These are phyloP conservation scores for Tipula vernalis DNA, from an alignment of 2,888 invertebrate species.

Conservation along the genomic window DNA sequence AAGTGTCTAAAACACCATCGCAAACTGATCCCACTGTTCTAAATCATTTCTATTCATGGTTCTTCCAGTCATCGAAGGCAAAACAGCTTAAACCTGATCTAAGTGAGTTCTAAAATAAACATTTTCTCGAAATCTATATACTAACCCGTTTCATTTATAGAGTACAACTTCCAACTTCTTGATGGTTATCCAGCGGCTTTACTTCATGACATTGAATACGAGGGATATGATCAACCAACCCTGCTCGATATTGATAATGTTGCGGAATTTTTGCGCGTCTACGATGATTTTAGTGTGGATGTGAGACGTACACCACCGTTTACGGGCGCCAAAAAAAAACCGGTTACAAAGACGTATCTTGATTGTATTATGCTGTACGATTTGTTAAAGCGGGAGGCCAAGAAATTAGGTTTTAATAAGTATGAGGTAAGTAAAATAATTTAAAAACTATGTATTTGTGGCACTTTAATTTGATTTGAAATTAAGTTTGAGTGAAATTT, in stretches of 20 bases:
- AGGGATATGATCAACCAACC: conserved; percentile 20
- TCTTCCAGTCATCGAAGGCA: conserved; percentile 18
- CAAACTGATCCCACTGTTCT: not conserved
- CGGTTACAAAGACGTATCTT: conserved; percentile 35
- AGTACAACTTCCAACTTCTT: conserved; percentile 20
- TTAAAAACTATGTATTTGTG: not conserved
- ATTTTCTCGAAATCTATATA: not conserved
- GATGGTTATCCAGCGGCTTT: conserved; percentile 29
- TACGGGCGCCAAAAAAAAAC: conserved; percentile 33
- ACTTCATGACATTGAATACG: conserved; percentile 29
- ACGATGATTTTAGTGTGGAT: conserved; percentile 25
- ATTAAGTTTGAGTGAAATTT: too few species aligned
- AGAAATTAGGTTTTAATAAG: conserved; percentile 30
- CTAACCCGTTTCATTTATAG: not conserved
- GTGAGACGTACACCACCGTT: conserved; percentile 21
- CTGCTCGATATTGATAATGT: conserved; percentile 28
- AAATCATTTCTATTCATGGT: conserved; percentile 18
- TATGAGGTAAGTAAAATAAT: conserved; percentile 22
- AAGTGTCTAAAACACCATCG: not conserved
- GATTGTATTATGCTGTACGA: conserved; percentile 34
- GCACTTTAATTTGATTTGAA: too few species aligned
- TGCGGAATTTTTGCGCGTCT: conserved; percentile 32
- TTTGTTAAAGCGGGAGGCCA: conserved; percentile 34
- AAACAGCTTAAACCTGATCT: conserved; percentile 13
- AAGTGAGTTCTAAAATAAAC: conserved; percentile 9